Evolutionary conservation across 2,888 invertebrate genomes (phyloP).

Genomic region (Sthenelais limicola): DNA sequence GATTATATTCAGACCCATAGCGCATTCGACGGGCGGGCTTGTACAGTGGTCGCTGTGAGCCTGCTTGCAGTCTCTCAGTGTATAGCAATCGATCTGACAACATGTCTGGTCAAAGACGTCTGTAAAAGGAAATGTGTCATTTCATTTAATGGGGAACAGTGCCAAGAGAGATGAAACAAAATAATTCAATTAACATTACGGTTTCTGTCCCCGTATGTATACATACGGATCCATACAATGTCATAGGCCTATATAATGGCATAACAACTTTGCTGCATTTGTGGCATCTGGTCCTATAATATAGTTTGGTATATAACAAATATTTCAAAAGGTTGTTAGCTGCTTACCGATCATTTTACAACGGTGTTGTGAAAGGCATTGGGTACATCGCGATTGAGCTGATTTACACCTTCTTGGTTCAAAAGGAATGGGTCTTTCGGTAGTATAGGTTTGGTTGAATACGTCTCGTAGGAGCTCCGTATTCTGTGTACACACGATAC

Average conservation of each 20-base stretch:
- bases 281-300: too few species aligned
- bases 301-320: too few species aligned
- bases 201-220: too few species aligned
- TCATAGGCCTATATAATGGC: too few species aligned
- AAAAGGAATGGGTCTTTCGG: conserved; percentile 58
- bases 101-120: conserved; percentile 51
- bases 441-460: conserved; percentile 59
- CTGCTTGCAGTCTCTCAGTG: conserved; percentile 57
- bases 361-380: conserved; percentile 49
- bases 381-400: conserved; percentile 52
- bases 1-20: conserved; percentile 58
- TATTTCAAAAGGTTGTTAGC: too few species aligned
- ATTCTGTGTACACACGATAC: conserved; percentile 64
- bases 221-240: too few species aligned
- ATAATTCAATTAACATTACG: too few species aligned
- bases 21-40: conserved; percentile 63
- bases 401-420: conserved; percentile 58
- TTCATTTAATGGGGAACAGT: too few species aligned
- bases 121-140: too few species aligned
- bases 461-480: conserved; percentile 60
- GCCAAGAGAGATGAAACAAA: too few species aligned
- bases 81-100: conserved; percentile 64
- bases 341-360: conserved; percentile 42
- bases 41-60: conserved; percentile 61
- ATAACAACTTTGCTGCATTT: too few species aligned